Evolutionary conservation across 2,797 vertebrate genomes (phyloP), one percentile per base, ranked within the genome.

Genomic region (Sebastes glaucus): DNA sequence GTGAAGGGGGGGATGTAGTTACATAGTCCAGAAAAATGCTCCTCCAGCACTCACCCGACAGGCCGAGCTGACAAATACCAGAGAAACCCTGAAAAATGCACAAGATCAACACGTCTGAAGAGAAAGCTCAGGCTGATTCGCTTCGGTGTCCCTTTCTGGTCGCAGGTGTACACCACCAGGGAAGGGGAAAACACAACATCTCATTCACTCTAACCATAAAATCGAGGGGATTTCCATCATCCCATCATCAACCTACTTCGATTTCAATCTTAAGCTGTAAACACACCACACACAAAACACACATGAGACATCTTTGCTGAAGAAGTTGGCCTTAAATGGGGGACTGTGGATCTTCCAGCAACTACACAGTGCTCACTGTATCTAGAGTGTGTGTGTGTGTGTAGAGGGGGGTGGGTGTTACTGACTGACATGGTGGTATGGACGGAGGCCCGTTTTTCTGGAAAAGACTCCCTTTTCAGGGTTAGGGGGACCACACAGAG

Each of bases 401-500:
- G n/a, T 11, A 25, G 32, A 16, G 53, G 33, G 53, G 53, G 65
- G 38, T 1, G 65, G 46, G 42, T 74, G 78, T 60, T 71, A 60
- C 72, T 87, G 87, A 88, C 76, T 62, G 91, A 91, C 92, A 86
- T 66, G 80, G 80, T 83, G 88, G 88, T 88, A 74, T 90, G 88
- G 84, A 84, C 22, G 9, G 61, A 77, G 76, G 85, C 81, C 86
- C 60, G 22, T 71, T 84, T 87, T 88, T 72, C 80, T 83, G 65
- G 67, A 80, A 91, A 90, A 86, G 80, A 62, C 68, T 73, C 81
- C 61, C 64, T 79, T 82, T 76, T 84, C 71, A 60, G 64, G 56
- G 32, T 38, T n/a, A 8, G 46, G 18, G 38, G 55, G 92, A 88
- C 91, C 93, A 93, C 94, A 93, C 92, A 93, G 86, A 70, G 67